Evolutionary conservation across 2,888 invertebrate genomes (phyloP), one percentile per base, ranked within the genome.

Genomic region (Dyspetes luteomarginatus): DNA sequence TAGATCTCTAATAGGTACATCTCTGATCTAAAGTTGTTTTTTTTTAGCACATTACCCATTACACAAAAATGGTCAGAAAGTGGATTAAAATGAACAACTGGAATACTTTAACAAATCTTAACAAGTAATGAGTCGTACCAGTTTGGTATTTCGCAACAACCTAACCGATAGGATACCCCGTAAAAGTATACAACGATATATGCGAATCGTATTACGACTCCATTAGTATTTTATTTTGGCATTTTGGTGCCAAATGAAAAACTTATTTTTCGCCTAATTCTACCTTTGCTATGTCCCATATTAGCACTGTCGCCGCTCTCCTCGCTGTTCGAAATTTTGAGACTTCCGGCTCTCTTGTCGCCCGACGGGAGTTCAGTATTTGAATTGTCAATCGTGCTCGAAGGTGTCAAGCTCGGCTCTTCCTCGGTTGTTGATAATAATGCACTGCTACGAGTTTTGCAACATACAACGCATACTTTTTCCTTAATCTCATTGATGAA

Each of bases 401-500:
- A 48, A 12, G 12, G 15, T 0, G 77, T 74, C 2, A 72, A 77
- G 41, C 36, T 78, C 4, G 75, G 74, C 67, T 83, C 76, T 4
- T 67, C 22, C 3, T 88, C 86, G 60, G n/a, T 64, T 56, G 71
- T 78, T 0, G 88, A 86, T 1, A 89, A 89, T 4, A 92, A 74
- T 3, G 89, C 91, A 73, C 90, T 89, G 81, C 87, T 89, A 41
- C 88, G 90, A 0, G 98, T 98, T 90, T 97, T 97, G 89, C 97
- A 98, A 90, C 98, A 98, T 65, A 98, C 95, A 12, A 94, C 94
- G 89, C 98, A 98, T 45, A 98, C 96, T 85, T 95, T 95, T 0
- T 95, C 94, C 19, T 95, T 96, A 0, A 96, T 93, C 80, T 96
- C 95, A 90, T 98, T 98, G 2, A 97, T 96, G 90, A 95, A 97